A percentile compares a stretch with the other conserved stretches of the same genome.
These are phyloP conservation scores for Maccullochella peelii DNA, from an alignment of 2,113 vertebrate genomes.

Conservation along the genomic window DNA sequence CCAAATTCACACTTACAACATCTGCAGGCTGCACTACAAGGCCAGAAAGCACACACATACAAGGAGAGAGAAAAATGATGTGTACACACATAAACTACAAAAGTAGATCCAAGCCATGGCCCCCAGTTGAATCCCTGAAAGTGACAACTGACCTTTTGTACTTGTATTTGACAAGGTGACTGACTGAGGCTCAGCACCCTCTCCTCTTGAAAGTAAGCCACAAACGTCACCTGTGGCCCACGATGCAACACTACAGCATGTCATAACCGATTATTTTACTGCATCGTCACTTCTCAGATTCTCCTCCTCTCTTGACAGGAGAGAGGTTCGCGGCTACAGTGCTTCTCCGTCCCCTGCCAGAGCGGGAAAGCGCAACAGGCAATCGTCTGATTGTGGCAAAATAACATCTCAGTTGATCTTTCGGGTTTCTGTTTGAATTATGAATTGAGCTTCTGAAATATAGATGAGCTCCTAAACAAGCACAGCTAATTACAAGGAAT, in stretches of 20 bases:
- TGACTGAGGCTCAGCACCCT: slow-evolving; percentile 29
- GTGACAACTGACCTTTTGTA: slow-evolving; percentile 18
- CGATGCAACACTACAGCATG: slow-evolving; percentile 52
- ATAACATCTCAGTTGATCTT: slow-evolving; percentile 50
- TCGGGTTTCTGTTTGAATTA: slow-evolving; percentile 61
- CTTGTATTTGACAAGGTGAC: slow-evolving; percentile 18
- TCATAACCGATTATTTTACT: slow-evolving; percentile 54
- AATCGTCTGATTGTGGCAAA: slow-evolving; percentile 36
- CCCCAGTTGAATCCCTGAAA: slow-evolving; percentile 8
- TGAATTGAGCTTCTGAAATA: slow-evolving; percentile 60
- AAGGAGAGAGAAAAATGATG: background rate
- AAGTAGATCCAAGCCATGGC: background rate
- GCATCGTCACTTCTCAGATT: slow-evolving; percentile 39
- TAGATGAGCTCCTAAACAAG: slow-evolving; percentile 53
- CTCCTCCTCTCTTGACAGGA: slow-evolving; percentile 8
- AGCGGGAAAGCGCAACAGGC: slow-evolving; percentile 5
- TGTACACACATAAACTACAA: background rate
- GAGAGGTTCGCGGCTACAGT: background rate
- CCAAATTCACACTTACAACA: slow-evolving; percentile 45
- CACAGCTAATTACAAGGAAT: slow-evolving; percentile 37
- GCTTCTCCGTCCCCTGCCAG: background rate
- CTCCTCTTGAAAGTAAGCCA: slow-evolving; percentile 49
- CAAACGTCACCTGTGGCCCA: slow-evolving; percentile 46
- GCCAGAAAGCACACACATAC: slow-evolving; percentile 2
- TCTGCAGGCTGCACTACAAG: slow-evolving; percentile 48